Conservation (phyloP, 2,797 vertebrate genomes). For the Streptopelia turtur region DNA sequence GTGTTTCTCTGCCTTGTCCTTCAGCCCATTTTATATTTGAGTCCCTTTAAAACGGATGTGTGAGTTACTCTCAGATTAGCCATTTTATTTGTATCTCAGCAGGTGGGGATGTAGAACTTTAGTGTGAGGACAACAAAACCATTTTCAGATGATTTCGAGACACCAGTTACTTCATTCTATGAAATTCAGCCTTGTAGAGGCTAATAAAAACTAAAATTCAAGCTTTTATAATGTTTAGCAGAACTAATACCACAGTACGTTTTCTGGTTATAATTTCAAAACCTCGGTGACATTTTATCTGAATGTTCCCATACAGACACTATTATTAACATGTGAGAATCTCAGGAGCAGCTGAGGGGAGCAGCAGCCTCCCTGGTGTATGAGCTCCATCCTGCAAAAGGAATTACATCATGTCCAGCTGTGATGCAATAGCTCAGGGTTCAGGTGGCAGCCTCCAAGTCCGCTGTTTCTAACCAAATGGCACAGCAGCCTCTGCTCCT, state of each 20-base stretch:
- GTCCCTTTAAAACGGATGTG: background rate
- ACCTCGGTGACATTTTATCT: background rate
- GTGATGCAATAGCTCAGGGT: background rate
- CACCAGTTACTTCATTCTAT: background rate
- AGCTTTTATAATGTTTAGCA: background rate
- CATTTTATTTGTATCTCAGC: background rate
- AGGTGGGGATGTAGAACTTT: background rate
- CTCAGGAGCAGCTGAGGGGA: background rate
- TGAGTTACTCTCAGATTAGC: background rate
- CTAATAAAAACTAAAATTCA: conserved; percentile 31
- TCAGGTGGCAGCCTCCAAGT: background rate
- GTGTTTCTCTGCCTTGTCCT: background rate
- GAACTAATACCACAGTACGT: background rate
- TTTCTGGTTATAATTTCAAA: conserved; percentile 60
- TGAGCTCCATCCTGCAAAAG: background rate
- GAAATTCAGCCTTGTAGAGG: conserved; percentile 30
- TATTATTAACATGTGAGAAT: background rate
- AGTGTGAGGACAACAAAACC: background rate
- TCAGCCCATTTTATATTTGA: background rate
- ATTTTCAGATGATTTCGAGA: conserved; percentile 12
- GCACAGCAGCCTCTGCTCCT: background rate
- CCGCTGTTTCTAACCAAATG: background rate
- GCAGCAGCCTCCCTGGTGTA: background rate
- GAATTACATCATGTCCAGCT: background rate
- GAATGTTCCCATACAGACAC: background rate